These are phyloP conservation scores for Tupiocoris notatus DNA, from an alignment of 2,888 invertebrate genomes.

Conservation along the genomic window DNA sequence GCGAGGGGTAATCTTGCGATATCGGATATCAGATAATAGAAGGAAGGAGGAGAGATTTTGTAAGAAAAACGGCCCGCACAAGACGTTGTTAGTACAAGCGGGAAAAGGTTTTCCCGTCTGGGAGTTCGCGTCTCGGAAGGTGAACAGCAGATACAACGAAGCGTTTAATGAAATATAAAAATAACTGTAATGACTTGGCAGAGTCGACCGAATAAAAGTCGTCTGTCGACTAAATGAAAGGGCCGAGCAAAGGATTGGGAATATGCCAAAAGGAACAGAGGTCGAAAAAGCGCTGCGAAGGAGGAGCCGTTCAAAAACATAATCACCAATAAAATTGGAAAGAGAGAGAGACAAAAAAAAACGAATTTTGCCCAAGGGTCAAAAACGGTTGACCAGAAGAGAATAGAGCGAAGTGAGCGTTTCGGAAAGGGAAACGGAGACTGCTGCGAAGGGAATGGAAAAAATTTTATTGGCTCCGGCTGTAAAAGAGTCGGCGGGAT, in stretches of 20 bases:
- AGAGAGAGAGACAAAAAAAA: too few species aligned
- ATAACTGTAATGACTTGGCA: slow-evolving; percentile 36
- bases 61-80: background rate
- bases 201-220: slow-evolving; percentile 30
- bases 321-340: slow-evolving; percentile 21
- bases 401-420: slow-evolving; percentile 8
- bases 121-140: slow-evolving; percentile 15
- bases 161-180: slow-evolving; percentile 39
- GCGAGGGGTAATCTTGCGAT: background rate
- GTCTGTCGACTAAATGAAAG: slow-evolving; percentile 17
- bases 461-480: slow-evolving; percentile 31
- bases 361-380: slow-evolving; percentile 19
- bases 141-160: slow-evolving; percentile 28
- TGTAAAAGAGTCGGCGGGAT: background rate
- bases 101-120: slow-evolving; percentile 5
- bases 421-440: background rate
- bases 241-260: slow-evolving; percentile 2
- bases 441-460: slow-evolving; percentile 12
- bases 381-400: background rate
- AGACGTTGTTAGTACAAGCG: slow-evolving; percentile 2
- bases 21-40: background rate
- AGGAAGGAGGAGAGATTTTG: background rate
- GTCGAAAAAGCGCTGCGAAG: background rate
- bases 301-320: slow-evolving; percentile 12
- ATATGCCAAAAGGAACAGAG: slow-evolving; percentile 24